Conservation (phyloP, 2,888 invertebrate species). For the Cantharis nigra region DNA sequence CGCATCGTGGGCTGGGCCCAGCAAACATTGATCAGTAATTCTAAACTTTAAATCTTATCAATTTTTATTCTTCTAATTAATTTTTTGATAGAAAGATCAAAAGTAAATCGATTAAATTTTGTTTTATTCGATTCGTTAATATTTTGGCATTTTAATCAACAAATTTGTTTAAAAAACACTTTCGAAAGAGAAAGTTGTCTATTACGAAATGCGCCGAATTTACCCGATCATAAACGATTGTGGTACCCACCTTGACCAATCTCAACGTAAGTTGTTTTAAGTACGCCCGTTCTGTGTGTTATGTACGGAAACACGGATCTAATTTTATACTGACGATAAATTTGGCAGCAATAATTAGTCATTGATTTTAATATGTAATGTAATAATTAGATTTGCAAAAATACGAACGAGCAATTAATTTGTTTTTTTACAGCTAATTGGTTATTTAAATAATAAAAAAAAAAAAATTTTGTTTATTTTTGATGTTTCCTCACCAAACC, state of each 20-base stretch:
- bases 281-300: constrained; percentile 29
- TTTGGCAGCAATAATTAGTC: constrained; percentile 9
- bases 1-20: constrained; percentile 20
- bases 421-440: background rate
- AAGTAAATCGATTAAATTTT: background rate
- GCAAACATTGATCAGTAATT: constrained; percentile 35
- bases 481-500: background rate
- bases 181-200: constrained; percentile 49
- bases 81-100: background rate
- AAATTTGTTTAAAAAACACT: constrained; percentile 15
- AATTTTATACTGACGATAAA: constrained; percentile 24
- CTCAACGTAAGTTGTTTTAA: constrained; percentile 52
- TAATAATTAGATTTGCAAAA: background rate
- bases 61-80: constrained; percentile 6
- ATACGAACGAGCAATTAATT: background rate
- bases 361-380: constrained; percentile 1
- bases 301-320: constrained; percentile 20
- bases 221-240: constrained; percentile 36
- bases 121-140: background rate
- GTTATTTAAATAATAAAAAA: background rate
- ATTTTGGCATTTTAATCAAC: background rate
- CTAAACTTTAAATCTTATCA: constrained; percentile 19
- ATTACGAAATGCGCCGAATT: constrained; percentile 38
- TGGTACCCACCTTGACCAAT: constrained; percentile 54
- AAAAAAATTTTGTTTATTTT: background rate